A percentile compares a stretch with the other conserved stretches of the same genome.
Evolutionary conservation across 2,113 vertebrate species (phyloP).

Genomic region (Pandion haliaetus): DNA sequence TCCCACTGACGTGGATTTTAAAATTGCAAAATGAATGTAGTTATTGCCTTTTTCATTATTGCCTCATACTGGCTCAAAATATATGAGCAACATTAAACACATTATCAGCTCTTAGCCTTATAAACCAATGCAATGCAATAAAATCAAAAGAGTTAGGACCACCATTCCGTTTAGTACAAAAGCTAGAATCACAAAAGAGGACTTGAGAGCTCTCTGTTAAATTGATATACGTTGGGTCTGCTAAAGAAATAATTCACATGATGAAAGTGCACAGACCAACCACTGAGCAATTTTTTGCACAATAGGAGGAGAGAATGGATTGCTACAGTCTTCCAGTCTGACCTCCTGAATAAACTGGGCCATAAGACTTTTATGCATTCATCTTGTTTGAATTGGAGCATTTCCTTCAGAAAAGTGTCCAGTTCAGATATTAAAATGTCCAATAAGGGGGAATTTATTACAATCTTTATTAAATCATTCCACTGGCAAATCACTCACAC

Average conservation of each 20-base stretch:
- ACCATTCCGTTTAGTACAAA: neutral
- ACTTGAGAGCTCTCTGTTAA: neutral
- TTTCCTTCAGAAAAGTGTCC: neutral
- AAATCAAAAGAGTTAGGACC: neutral
- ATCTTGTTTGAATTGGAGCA: conserved; percentile 4
- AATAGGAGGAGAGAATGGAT: neutral
- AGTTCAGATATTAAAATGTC: neutral
- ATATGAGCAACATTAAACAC: neutral
- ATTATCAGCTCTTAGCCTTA: neutral
- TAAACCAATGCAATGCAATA: neutral
- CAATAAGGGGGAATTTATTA: conserved; percentile 23
- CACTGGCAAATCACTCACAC: neutral
- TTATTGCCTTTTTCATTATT: neutral
- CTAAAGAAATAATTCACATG: neutral
- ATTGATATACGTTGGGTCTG: neutral
- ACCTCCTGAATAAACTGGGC: neutral
- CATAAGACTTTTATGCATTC: neutral
- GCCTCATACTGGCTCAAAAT: neutral
- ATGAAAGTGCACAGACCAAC: neutral
- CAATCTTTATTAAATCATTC: conserved; percentile 39
- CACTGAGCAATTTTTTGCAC: neutral
- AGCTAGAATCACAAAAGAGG: neutral
- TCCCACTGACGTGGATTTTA: neutral
- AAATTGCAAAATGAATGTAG: neutral
- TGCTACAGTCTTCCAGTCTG: neutral